A percentile compares a stretch with the other conserved stretches of the same genome.
phyloP scores from a whole-genome alignment of 37 sponge, comb jelly and placozoan genomes.

The Tethya wilhelma region DNA sequence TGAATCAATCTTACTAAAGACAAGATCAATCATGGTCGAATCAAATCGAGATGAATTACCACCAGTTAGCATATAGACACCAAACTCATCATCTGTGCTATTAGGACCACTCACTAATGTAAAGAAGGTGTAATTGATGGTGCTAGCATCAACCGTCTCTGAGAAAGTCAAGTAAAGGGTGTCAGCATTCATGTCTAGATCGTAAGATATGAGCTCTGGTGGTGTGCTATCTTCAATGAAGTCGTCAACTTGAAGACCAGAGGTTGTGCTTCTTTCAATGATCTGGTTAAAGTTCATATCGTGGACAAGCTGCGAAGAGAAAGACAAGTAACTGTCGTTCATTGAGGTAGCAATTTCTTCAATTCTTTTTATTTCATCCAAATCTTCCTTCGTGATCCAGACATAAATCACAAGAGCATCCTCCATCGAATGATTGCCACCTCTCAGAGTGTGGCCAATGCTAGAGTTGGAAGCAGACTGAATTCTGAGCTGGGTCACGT shows the following conservation, averaged over 20 bases:
- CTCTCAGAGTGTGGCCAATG: constrained; percentile 70
- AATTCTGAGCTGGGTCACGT: constrained; percentile 64
- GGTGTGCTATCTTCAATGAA: constrained; percentile 74
- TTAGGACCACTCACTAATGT: constrained; percentile 58
- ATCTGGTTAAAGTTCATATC: constrained; percentile 86
- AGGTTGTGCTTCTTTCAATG: constrained; percentile 5
- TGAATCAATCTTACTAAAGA: constrained; percentile 69
- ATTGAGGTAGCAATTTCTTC: constrained; percentile 76
- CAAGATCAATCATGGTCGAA: constrained; percentile 63
- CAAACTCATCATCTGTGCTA: constrained; percentile 30
- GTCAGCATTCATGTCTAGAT: constrained; percentile 81
- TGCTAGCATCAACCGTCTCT: constrained; percentile 83
- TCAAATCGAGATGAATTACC: constrained; percentile 24
- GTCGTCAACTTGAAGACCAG: constrained; percentile 40
- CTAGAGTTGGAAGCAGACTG: constrained; percentile 66
- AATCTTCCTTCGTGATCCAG: constrained; percentile 70
- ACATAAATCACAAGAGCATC: constrained; percentile 51
- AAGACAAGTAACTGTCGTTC: constrained; percentile 74
- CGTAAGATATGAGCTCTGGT: constrained; percentile 72
- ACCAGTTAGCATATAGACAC: constrained; percentile 45
- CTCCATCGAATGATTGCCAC: constrained; percentile 57
- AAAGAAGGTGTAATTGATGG: constrained; percentile 49
- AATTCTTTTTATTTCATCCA: constrained; percentile 90
- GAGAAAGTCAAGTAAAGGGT: constrained; percentile 72
- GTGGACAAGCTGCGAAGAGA: constrained; percentile 43